Conservation (phyloP, 92 coral and sea anemone species). For the Muricea muricata region DNA sequence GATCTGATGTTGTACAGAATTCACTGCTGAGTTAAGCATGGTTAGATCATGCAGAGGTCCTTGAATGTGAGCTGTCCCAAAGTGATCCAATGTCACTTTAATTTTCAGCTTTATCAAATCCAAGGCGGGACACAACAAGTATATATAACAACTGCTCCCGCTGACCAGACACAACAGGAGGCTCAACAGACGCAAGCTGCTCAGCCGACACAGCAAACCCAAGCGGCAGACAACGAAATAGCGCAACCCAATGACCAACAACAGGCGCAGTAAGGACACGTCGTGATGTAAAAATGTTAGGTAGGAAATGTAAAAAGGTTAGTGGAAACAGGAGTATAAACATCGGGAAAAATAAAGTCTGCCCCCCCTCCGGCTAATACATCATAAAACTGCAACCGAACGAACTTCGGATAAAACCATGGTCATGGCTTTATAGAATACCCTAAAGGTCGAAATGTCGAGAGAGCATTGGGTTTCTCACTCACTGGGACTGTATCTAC, state of each 20-base stretch:
- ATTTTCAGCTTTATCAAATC: conserved; percentile 30
- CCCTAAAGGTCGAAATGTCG: too few relatives aligned
- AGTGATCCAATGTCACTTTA: background rate
- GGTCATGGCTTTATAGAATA: too few relatives aligned
- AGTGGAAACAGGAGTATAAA: background rate
- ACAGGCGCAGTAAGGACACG: background rate
- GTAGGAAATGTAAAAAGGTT: background rate
- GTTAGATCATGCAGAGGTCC: too few relatives aligned
- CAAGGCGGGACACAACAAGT: conserved; percentile 40
- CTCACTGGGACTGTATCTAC: too few relatives aligned
- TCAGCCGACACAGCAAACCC: conserved; percentile 75
- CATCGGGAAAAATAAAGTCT: too few relatives aligned
- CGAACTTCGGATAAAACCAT: too few relatives aligned
- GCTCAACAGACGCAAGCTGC: conserved; percentile 66
- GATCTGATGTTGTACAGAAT: conserved; percentile 7
- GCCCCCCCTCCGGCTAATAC: too few relatives aligned
- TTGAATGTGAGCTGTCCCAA: too few relatives aligned
- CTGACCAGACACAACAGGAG: conserved; percentile 84
- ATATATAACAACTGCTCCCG: conserved; percentile 31
- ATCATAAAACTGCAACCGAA: too few relatives aligned
- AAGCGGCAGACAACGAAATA: conserved; percentile 16
- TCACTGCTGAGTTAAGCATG: background rate
- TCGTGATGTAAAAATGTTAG: background rate
- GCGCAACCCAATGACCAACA: conserved; percentile 32
- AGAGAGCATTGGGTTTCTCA: too few relatives aligned